Evolutionary conservation across 2,113 vertebrate species (phyloP).

Genomic region (Pseudorasbora parva): DNA sequence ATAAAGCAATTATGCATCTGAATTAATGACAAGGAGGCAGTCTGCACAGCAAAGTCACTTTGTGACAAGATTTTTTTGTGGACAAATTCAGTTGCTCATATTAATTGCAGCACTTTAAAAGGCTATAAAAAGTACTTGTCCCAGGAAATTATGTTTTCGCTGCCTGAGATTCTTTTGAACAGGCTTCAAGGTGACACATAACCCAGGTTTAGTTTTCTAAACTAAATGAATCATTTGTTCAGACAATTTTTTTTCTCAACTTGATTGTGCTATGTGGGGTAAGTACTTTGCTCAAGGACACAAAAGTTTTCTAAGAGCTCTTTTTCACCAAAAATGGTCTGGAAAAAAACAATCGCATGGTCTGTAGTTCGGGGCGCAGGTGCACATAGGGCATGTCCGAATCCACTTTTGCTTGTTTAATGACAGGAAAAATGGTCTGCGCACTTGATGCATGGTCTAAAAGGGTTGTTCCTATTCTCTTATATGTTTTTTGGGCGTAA

Average conservation of each 20-base stretch:
- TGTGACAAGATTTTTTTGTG: slow-evolving; percentile 36
- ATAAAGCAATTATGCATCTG: slow-evolving; percentile 53
- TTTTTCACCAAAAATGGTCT: not conserved
- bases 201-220: slow-evolving; percentile 5
- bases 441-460: too few relatives aligned
- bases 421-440: too few relatives aligned
- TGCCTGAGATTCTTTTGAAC: not conserved
- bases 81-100: slow-evolving; percentile 45
- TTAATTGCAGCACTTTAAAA: slow-evolving; percentile 37
- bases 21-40: slow-evolving; percentile 57
- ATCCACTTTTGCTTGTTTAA: too few relatives aligned
- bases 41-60: slow-evolving; percentile 48
- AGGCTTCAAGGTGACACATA: slow-evolving; percentile 32
- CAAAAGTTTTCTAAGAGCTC: not conserved
- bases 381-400: too few relatives aligned
- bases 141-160: not conserved
- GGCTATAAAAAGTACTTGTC: slow-evolving; percentile 32
- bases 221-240: not conserved
- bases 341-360: too few relatives aligned
- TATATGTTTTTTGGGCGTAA: too few relatives aligned
- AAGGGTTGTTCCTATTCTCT: too few relatives aligned
- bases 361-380: too few relatives aligned
- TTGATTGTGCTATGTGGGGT: not conserved
- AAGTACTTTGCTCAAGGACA: slow-evolving; percentile 4
- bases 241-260: not conserved